Conservation (phyloP, 2,113 vertebrate genomes). For the Etheostoma cragini region DNA sequence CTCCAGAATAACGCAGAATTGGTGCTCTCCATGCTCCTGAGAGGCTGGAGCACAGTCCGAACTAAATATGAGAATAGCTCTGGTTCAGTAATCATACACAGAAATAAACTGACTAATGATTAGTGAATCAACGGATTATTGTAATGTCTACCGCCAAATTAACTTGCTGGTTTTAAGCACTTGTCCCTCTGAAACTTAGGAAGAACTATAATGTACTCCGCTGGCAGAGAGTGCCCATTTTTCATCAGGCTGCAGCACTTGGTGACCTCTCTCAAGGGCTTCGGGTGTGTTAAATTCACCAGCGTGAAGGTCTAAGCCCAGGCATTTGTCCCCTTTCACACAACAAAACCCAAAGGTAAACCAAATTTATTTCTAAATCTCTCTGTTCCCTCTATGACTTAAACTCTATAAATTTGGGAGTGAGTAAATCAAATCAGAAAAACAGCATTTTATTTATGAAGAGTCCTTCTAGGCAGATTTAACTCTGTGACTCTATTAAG, state of each 20-base stretch:
- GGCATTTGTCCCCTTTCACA: neutral
- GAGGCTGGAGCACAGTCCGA: neutral
- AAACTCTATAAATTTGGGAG: neutral
- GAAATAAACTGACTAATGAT: conserved; percentile 18
- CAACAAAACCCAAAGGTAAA: conserved; percentile 10
- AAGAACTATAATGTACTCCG: conserved; percentile 4
- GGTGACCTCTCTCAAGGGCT: conserved; percentile 48
- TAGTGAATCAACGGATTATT: neutral
- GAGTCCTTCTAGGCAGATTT: neutral
- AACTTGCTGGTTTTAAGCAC: neutral
- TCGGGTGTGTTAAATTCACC: conserved; percentile 50
- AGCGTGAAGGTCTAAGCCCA: conserved; percentile 60
- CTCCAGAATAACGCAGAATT: conserved; percentile 38
- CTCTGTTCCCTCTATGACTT: neutral
- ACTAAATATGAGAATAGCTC: conserved; percentile 23
- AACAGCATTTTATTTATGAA: neutral
- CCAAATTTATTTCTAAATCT: neutral
- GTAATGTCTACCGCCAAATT: neutral
- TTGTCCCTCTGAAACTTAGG: conserved; percentile 16
- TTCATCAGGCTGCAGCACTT: conserved; percentile 55
- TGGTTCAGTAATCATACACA: neutral
- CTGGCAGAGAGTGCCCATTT: conserved; percentile 32
- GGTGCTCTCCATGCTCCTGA: neutral
- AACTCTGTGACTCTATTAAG: neutral
- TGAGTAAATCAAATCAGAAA: neutral